phyloP scores from a whole-genome alignment of 2,113 vertebrate genomes.

The Carettochelys insculpta region DNA sequence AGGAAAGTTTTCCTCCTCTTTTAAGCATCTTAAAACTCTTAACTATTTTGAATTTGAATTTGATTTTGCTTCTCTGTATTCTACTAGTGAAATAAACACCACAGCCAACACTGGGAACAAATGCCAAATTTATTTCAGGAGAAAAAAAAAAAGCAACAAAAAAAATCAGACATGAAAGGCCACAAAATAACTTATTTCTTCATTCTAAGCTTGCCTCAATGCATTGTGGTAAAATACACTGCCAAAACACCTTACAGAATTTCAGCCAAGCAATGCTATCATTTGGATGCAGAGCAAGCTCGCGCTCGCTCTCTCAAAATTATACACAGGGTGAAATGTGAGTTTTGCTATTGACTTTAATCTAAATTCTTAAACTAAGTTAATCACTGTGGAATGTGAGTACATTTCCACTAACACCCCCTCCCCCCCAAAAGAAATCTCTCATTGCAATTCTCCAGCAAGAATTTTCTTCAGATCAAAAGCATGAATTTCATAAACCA shows the following conservation, averaged over 20 bases:
- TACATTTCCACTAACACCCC: background rate
- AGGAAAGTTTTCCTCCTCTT: background rate
- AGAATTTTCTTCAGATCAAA: background rate
- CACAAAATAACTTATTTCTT: conserved; percentile 40
- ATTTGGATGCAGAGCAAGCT: background rate
- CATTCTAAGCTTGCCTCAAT: conserved; percentile 8
- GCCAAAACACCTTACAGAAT: background rate
- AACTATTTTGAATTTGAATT: background rate
- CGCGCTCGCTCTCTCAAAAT: background rate
- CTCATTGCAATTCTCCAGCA: background rate
- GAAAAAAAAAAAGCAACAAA: background rate
- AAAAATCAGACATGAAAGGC: background rate
- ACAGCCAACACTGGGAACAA: background rate
- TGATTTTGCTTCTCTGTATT: background rate
- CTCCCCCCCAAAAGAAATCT: background rate
- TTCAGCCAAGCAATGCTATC: background rate
- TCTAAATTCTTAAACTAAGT: background rate
- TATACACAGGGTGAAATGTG: background rate
- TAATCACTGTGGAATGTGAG: background rate
- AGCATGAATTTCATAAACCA: background rate
- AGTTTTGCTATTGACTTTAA: background rate
- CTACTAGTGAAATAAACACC: background rate
- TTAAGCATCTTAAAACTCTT: background rate
- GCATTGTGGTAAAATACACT: conserved; percentile 40
- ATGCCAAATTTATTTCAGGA: conserved; percentile 29